Percentiles rank a stretch among this genome's conserved stretches.
phyloP scores from a whole-genome alignment of 1,140 invertebrate species.

The Bombus waltoni region DNA sequence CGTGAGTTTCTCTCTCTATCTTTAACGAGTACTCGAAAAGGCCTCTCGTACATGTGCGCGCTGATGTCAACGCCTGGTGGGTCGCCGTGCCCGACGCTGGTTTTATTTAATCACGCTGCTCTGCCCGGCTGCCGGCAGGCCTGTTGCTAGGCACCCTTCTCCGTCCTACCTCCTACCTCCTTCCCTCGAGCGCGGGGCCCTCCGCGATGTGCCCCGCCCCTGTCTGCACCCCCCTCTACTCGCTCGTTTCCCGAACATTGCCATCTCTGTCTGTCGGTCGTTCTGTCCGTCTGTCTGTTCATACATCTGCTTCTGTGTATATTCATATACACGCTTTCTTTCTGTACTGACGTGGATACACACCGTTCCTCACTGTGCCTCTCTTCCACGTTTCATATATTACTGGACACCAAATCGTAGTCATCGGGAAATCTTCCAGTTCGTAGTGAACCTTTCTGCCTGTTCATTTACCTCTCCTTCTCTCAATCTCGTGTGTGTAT shows the following conservation, averaged over 20 bases:
- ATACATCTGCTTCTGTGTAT: background rate
- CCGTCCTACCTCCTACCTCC: slow-evolving; percentile 45
- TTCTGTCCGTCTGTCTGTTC: background rate
- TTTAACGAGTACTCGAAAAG: slow-evolving; percentile 8
- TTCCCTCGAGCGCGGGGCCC: slow-evolving; percentile 65
- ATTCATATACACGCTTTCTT: slow-evolving; percentile 5
- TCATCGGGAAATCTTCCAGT: slow-evolving; percentile 50
- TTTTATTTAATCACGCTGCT: slow-evolving; percentile 81
- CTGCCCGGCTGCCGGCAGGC: slow-evolving; percentile 77
- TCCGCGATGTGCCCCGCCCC: slow-evolving; percentile 74
- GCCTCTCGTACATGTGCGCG: slow-evolving; percentile 51
- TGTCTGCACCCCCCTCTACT: slow-evolving; percentile 68
- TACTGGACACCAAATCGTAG: slow-evolving; percentile 36
- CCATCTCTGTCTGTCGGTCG: slow-evolving; percentile 41
- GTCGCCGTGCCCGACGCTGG: slow-evolving; percentile 76
- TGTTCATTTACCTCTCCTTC: background rate
- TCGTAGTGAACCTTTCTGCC: slow-evolving; percentile 5
- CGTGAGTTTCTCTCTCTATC: background rate
- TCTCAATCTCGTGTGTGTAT: background rate
- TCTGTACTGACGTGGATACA: background rate
- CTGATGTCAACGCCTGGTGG: slow-evolving; percentile 77
- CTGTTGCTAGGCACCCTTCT: slow-evolving; percentile 81
- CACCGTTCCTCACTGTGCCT: slow-evolving; percentile 12
- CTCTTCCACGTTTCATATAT: slow-evolving; percentile 34
- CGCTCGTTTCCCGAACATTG: slow-evolving; percentile 49